Conservation (phyloP, 2,113 vertebrate species). For the Pao palembangensis region DNA sequence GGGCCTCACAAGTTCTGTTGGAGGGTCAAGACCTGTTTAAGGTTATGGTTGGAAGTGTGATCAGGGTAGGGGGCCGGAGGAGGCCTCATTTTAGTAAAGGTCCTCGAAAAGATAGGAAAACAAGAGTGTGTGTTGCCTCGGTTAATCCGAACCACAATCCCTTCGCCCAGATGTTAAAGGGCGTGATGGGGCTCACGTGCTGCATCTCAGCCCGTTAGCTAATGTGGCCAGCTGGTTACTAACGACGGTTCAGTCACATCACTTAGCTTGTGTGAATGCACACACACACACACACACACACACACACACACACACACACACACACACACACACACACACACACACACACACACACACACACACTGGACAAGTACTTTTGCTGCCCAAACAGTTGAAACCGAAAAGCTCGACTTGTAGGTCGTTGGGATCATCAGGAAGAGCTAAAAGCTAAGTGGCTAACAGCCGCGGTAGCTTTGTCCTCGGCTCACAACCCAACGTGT, state of each 20-base stretch:
- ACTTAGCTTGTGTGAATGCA: constrained; percentile 9
- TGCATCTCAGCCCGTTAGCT: constrained; percentile 18
- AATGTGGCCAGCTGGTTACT: constrained; percentile 39
- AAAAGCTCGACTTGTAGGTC: not conserved
- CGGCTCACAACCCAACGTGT: too few relatives aligned
- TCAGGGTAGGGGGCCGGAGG: too few relatives aligned
- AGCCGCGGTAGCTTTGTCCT: too few relatives aligned
- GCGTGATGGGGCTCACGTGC: constrained; percentile 32
- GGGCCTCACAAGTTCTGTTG: not conserved
- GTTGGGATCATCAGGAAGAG: too few relatives aligned
- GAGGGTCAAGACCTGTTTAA: too few relatives aligned
- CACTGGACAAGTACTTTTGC: constrained; percentile 11
- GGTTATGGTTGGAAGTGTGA: too few relatives aligned
- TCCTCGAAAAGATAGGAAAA: not conserved
- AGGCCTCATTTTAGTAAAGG: too few relatives aligned
- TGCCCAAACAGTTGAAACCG: constrained; percentile 11
- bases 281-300: not conserved
- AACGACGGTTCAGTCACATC: constrained; percentile 27
- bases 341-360: not conserved
- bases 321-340: not conserved
- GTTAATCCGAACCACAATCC: constrained; percentile 45
- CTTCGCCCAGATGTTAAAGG: constrained; percentile 39
- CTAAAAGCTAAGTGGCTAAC: too few relatives aligned
- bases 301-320: not conserved
- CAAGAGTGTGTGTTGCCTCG: constrained; percentile 5